Evolutionary conservation across 2,888 invertebrate species (phyloP).

Genomic region (Ectemnius lituratus): DNA sequence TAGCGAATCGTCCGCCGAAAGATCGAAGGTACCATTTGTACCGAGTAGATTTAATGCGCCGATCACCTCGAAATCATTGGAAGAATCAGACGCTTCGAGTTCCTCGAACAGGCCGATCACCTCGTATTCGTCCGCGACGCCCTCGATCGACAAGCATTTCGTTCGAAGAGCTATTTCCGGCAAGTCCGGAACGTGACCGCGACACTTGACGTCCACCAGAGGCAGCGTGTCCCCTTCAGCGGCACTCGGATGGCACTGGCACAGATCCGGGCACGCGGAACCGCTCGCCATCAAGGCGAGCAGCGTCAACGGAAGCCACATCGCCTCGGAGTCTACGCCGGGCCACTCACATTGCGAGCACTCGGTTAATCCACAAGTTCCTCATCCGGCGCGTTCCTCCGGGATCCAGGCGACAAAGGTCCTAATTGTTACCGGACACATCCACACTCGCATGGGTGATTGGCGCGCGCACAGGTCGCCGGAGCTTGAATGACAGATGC

Average conservation of each 20-base stretch:
- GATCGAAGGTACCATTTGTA: constrained; percentile 28
- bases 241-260: constrained; percentile 64
- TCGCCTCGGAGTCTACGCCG: constrained; percentile 57
- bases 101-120: constrained; percentile 57
- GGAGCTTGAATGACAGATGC: constrained; percentile 29
- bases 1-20: neutral
- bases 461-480: constrained; percentile 37
- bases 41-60: constrained; percentile 27
- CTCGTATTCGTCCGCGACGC: constrained; percentile 55
- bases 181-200: constrained; percentile 50
- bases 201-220: constrained; percentile 56
- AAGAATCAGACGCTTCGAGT: constrained; percentile 39
- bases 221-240: constrained; percentile 40
- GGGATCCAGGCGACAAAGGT: neutral
- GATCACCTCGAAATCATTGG: constrained; percentile 40
- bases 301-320: constrained; percentile 72
- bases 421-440: constrained; percentile 22
- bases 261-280: constrained; percentile 71
- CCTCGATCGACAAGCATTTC: constrained; percentile 54
- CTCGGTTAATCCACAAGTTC: constrained; percentile 28
- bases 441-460: constrained; percentile 44
- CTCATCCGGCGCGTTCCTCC: constrained; percentile 7
- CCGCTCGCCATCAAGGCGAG: constrained; percentile 75
- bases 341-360: constrained; percentile 56
- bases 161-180: constrained; percentile 57